phyloP scores from a whole-genome alignment of 1,140 invertebrate species.

The Bombus pascuorum region DNA sequence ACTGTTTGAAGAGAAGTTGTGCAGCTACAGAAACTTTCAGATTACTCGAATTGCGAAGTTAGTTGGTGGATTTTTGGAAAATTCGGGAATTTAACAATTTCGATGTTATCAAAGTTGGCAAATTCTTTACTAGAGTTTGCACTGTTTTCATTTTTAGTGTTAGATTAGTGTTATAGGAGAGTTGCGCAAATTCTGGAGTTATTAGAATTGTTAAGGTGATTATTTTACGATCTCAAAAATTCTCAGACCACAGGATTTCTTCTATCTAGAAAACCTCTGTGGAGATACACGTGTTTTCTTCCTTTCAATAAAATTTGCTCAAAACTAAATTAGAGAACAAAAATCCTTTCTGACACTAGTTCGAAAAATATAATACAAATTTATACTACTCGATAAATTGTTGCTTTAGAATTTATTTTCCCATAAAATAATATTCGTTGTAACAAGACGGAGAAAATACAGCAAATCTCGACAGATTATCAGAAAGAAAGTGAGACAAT shows the following conservation, averaged over 20 bases:
- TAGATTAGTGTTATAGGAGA: no score
- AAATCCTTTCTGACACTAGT: background rate
- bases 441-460: background rate
- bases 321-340: background rate
- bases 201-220: background rate
- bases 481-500: background rate
- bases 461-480: background rate
- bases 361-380: no score
- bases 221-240: background rate
- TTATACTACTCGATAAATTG: background rate
- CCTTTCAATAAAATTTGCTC: background rate
- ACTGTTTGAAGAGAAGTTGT: background rate
- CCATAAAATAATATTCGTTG: background rate
- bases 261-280: background rate
- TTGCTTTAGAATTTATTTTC: background rate
- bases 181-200: background rate
- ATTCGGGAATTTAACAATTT: background rate
- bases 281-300: background rate
- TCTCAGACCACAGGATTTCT: background rate
- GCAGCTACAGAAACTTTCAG: background rate
- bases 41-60: background rate
- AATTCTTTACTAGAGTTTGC: background rate
- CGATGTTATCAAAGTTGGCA: no score
- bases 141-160: background rate
- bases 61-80: background rate